Base-by-base conservation (phyloP, 2,888 invertebrate species). In the Eupithecia exiguata region DNA sequence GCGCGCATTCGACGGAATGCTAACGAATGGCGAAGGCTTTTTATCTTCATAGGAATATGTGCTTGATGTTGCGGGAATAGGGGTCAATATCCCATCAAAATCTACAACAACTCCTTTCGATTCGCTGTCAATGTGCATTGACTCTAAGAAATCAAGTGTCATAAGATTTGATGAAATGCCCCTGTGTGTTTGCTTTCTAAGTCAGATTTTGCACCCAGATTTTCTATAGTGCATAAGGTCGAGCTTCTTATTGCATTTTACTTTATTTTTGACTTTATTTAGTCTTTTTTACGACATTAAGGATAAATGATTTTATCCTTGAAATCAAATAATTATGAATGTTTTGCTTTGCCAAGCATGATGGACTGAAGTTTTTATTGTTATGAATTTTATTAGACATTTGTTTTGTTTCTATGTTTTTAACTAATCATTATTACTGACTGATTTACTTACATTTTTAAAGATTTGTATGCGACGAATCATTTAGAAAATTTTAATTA, bases 401-500 rank as follows among this genome's bases (percentile, higher is more conserved):
- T 70, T 72, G 67, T 72, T n/a, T 70, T 70, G 53, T 75, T 58
- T 58, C 14, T 58, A 58, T 58, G 58, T 74, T 78, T 62, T 73
- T 77, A 76, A 77, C 74, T 74, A 74, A 69, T n/a, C 58, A 70
- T 49, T 35, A n/a, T 58, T 72, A 9, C 63, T 69, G 10, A 69
- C 66, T 46, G 36, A 69, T 49, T n/a, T 10, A 49, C 49, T 18
- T 46, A 43, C 30, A 30, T 30, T 30, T 30, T 30, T 49, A 9
- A n/a, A 9, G n/a, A n/a, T 49, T 49, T 49, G 18, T 46, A 18
- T 46, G 6, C 6, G 18, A 46, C 46, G 16, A 46, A 46, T 16
- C 53, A 21, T 53, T 21, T 4, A n/a, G 21, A 21, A 53, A 49
- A 46, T 14, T 40, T 18, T n/a, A 53, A 21, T 10, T 9, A 18